Conservation (phyloP, 1,140 invertebrate species). For the Pteromalus puparum region DNA sequence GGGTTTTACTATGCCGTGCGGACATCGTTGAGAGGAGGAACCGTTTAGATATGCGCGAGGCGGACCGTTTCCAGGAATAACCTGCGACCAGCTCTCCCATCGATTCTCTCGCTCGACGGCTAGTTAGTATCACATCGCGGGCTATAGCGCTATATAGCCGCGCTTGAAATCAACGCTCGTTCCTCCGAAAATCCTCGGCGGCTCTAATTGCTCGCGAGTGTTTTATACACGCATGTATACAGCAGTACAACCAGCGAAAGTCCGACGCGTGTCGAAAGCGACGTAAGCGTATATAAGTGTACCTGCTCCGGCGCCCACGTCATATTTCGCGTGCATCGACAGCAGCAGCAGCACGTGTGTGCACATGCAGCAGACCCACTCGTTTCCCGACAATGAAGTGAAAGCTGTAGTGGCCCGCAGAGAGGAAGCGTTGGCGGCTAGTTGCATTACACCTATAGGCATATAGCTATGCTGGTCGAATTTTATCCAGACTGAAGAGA, state of each 20-base stretch:
- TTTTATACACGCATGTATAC: not conserved
- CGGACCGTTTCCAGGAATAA: not conserved
- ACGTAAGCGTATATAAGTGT: not conserved
- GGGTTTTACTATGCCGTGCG: too few relatives aligned
- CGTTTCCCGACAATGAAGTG: not conserved
- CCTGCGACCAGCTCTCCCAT: not conserved
- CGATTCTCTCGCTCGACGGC: not conserved
- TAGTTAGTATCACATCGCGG: not conserved
- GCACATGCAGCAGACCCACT: not conserved
- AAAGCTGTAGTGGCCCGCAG: not conserved
- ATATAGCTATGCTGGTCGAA: not conserved
- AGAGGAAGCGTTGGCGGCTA: not conserved
- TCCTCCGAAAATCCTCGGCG: not conserved
- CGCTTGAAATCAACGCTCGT: not conserved
- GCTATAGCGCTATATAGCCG: too few relatives aligned
- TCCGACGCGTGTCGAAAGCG: not conserved
- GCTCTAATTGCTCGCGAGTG: not conserved
- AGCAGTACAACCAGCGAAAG: not conserved
- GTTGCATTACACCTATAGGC: not conserved
- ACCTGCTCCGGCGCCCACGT: not conserved
- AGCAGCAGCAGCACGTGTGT: not conserved
- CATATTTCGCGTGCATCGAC: constrained; percentile 3
- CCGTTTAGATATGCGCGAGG: not conserved
- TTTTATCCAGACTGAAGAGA: too few relatives aligned
- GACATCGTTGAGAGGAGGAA: too few relatives aligned